Evolutionary conservation across 2,888 invertebrate genomes (phyloP).

Genomic region (Candidula unifasciata): DNA sequence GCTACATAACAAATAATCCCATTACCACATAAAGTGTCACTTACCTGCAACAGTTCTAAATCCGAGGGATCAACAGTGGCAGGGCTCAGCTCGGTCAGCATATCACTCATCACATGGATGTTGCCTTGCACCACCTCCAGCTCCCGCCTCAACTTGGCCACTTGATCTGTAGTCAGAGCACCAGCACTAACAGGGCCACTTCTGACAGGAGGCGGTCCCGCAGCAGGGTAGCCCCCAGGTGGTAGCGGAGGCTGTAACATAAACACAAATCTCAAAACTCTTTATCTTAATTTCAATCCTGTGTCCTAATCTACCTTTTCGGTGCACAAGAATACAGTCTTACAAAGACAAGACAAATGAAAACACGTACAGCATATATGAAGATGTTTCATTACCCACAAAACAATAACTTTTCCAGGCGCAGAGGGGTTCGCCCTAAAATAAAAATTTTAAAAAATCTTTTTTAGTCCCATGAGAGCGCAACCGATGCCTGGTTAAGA

Average conservation of each 20-base stretch:
- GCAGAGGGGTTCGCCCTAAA: too few relatives aligned
- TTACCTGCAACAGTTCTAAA: slow-evolving; percentile 89
- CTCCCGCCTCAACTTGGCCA: slow-evolving; percentile 92
- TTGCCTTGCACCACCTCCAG: slow-evolving; percentile 95
- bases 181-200: slow-evolving; percentile 62
- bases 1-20: neutral
- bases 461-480: too few relatives aligned
- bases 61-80: slow-evolving; percentile 90
- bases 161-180: slow-evolving; percentile 86
- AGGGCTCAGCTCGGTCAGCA: slow-evolving; percentile 93
- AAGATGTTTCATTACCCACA: too few relatives aligned
- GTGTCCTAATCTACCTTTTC: too few relatives aligned
- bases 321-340: too few relatives aligned
- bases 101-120: slow-evolving; percentile 95
- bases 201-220: slow-evolving; percentile 48
- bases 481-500: too few relatives aligned
- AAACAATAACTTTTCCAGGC: too few relatives aligned
- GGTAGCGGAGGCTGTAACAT: neutral
- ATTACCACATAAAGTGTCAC: neutral
- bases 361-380: too few relatives aligned
- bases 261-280: too few relatives aligned
- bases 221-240: slow-evolving; percentile 34
- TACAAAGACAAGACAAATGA: too few relatives aligned
- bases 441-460: too few relatives aligned
- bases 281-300: too few relatives aligned